Evolutionary conservation across 1,140 invertebrate species (phyloP).

Genomic region (Drosophila pseudoobscura): DNA sequence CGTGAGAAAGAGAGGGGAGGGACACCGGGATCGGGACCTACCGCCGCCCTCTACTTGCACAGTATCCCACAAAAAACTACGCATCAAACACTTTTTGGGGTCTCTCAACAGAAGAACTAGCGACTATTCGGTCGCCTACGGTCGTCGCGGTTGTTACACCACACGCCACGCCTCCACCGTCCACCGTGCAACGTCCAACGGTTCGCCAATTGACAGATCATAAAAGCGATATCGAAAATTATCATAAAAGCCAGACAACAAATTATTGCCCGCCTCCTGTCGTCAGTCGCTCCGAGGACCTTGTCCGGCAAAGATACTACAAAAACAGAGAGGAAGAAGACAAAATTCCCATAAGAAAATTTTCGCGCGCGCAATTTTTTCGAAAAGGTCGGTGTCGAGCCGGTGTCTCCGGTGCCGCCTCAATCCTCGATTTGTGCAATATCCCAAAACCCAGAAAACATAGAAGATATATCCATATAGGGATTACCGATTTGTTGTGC

Average conservation of each 20-base stretch:
- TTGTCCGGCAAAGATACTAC: slow-evolving; percentile 42
- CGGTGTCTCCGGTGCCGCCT: slow-evolving; percentile 47
- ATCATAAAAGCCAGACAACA: slow-evolving; percentile 68
- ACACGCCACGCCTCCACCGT: slow-evolving; percentile 16
- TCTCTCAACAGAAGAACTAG: slow-evolving; percentile 1
- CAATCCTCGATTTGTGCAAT: slow-evolving; percentile 62
- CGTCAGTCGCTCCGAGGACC: slow-evolving; percentile 60
- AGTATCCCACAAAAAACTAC: too few relatives aligned
- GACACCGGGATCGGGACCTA: too few relatives aligned
- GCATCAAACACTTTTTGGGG: slow-evolving; percentile 25
- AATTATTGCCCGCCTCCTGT: slow-evolving; percentile 47
- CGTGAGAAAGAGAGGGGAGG: slow-evolving; percentile 18
- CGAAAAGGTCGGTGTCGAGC: slow-evolving; percentile 48
- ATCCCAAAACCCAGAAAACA: slow-evolving; percentile 4
- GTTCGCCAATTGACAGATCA: slow-evolving; percentile 68
- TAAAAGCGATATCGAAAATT: slow-evolving; percentile 73
- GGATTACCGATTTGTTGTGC: slow-evolving; percentile 11
- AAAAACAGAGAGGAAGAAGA: slow-evolving; percentile 14
- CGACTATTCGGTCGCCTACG: slow-evolving; percentile 40
- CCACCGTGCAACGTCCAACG: neutral
- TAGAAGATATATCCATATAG: too few relatives aligned
- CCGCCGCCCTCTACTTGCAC: too few relatives aligned
- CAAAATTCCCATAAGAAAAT: slow-evolving; percentile 6
- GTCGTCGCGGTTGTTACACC: slow-evolving; percentile 32
- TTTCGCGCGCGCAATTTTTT: slow-evolving; percentile 53